Evolutionary conservation across 2,113 vertebrate species (phyloP).

Genomic region (Fregata magnificens): DNA sequence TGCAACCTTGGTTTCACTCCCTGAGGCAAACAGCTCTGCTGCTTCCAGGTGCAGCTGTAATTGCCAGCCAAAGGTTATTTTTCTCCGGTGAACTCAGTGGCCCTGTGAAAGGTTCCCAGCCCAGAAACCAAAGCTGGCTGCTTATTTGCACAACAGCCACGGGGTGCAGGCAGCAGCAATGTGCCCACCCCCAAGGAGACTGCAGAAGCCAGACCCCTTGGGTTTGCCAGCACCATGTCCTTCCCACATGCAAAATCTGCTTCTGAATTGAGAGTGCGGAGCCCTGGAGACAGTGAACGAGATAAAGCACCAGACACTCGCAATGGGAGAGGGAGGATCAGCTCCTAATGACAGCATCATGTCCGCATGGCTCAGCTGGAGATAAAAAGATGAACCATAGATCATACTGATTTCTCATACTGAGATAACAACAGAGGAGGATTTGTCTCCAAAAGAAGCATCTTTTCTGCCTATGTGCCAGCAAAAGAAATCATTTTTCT

Average conservation of each 20-base stretch:
- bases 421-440: background rate
- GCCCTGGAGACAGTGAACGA: background rate
- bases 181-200: background rate
- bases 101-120: background rate
- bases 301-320: background rate
- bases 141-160: background rate
- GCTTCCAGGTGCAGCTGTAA: background rate
- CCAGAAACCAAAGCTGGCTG: background rate
- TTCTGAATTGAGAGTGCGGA: background rate
- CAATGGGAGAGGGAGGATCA: background rate
- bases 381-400: background rate
- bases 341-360: background rate
- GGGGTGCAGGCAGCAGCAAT: background rate
- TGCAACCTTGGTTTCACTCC: background rate
- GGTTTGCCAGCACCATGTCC: fast-evolving
- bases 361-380: background rate
- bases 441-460: background rate
- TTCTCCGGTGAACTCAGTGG: background rate
- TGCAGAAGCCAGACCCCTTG: background rate
- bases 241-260: background rate
- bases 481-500: background rate
- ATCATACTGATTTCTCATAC: background rate
- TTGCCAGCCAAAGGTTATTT: background rate
- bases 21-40: background rate
- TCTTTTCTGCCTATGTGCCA: background rate